Conservation (phyloP, 2,888 invertebrate species). For the Oscheius sp. region DNA sequence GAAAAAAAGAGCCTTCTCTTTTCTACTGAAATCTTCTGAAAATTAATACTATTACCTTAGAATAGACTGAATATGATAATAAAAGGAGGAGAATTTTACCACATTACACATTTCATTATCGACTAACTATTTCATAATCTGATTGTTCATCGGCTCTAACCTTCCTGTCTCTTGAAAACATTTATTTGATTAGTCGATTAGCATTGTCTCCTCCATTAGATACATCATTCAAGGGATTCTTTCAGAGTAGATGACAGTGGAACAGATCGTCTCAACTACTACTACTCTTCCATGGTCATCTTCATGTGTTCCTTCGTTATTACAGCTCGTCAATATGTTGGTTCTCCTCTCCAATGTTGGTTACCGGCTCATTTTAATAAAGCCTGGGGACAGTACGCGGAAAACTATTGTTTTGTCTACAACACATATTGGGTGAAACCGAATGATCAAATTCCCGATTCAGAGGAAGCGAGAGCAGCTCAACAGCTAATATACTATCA, state of each 20-base stretch:
- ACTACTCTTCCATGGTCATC: constrained; percentile 65
- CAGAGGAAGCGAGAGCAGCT: constrained; percentile 54
- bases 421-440: constrained; percentile 69
- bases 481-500: constrained; percentile 67
- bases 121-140: background rate
- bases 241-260: constrained; percentile 53
- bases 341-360: constrained; percentile 69
- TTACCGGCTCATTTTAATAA: constrained; percentile 65
- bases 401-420: constrained; percentile 69
- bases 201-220: background rate
- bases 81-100: no score
- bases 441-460: constrained; percentile 57
- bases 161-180: background rate
- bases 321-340: constrained; percentile 66
- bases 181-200: background rate
- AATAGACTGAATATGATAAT: no score
- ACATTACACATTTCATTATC: no score
- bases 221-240: background rate
- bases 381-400: constrained; percentile 68
- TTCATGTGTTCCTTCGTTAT: constrained; percentile 45
- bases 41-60: no score
- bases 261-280: constrained; percentile 65
- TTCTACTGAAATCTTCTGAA: no score
- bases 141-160: background rate
- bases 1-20: no score